Conservation (phyloP, 2,888 invertebrate genomes). For the Caenorhabditis doughertyi region DNA sequence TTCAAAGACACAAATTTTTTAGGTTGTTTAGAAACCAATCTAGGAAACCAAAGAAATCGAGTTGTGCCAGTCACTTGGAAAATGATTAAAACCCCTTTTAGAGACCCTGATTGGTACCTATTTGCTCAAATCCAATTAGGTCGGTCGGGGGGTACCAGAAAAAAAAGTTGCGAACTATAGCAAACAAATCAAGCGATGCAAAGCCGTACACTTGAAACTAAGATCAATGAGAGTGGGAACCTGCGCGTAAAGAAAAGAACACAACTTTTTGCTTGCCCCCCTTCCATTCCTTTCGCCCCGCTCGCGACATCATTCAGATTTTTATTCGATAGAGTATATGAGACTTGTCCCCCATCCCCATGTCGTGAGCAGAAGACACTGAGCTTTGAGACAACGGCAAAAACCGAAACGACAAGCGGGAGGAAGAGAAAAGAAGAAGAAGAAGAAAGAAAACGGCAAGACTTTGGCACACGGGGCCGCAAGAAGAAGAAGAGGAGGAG, state of each 20-base stretch:
- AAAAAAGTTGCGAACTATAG: background rate
- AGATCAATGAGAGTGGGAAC: conserved; percentile 39
- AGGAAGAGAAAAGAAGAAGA: background rate
- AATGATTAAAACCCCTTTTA: too few relatives aligned
- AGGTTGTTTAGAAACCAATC: background rate
- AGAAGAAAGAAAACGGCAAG: background rate
- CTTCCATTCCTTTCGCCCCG: background rate
- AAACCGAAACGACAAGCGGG: conserved; percentile 1
- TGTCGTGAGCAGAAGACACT: conserved; percentile 1
- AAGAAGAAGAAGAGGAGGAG: conserved; percentile 4
- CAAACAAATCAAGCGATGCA: background rate
- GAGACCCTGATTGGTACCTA: too few relatives aligned
- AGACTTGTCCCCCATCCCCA: background rate
- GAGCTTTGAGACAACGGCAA: conserved; percentile 23
- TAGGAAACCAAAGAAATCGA: background rate
- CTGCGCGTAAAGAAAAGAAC: conserved; percentile 28
- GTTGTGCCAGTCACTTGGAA: too few relatives aligned
- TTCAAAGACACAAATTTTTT: background rate
- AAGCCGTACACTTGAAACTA: conserved; percentile 29
- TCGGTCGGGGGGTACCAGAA: too few relatives aligned
- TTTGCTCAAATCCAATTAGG: too few relatives aligned
- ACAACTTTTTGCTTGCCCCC: conserved; percentile 22
- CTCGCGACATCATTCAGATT: conserved; percentile 38
- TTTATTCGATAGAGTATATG: conserved; percentile 44
- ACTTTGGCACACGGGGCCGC: background rate